Conservation (phyloP, 2,113 vertebrate species). For the Nothocercus julius region DNA sequence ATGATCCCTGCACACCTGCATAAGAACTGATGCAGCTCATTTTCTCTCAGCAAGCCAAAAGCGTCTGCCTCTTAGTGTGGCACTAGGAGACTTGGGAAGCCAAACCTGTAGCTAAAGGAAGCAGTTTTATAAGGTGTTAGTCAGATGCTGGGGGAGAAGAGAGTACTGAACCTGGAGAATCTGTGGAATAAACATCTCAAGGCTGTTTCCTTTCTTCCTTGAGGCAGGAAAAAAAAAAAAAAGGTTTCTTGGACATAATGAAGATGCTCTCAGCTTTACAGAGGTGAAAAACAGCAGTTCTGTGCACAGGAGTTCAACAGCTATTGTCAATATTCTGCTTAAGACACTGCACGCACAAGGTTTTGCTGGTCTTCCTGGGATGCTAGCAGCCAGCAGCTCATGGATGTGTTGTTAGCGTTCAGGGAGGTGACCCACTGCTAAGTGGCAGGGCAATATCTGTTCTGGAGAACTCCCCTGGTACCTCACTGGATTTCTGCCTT, state of each 20-base stretch:
- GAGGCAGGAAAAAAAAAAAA: not conserved
- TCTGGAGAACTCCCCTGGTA: not conserved
- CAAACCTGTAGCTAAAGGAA: not conserved
- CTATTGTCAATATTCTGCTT: not conserved
- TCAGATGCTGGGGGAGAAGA: not conserved
- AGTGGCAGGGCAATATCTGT: not conserved
- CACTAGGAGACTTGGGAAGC: not conserved
- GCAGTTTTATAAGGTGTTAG: rapidly evolving
- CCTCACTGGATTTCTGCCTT: not conserved
- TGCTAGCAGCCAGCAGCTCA: not conserved
- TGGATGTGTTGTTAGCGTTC: not conserved
- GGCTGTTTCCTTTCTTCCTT: not conserved
- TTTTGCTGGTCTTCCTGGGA: not conserved
- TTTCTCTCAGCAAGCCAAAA: not conserved
- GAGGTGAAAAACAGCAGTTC: not conserved
- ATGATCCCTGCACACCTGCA: not conserved
- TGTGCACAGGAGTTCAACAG: not conserved
- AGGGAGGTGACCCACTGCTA: not conserved
- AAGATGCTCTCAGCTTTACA: not conserved
- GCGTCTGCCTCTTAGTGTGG: not conserved
- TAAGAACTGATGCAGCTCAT: not conserved
- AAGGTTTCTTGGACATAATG: not conserved
- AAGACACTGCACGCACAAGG: not conserved
- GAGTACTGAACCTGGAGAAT: not conserved
- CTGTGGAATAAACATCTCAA: not conserved